These are phyloP conservation scores for Spicauda simplicius DNA, from an alignment of 2,888 invertebrate genomes.

Conservation along the genomic window DNA sequence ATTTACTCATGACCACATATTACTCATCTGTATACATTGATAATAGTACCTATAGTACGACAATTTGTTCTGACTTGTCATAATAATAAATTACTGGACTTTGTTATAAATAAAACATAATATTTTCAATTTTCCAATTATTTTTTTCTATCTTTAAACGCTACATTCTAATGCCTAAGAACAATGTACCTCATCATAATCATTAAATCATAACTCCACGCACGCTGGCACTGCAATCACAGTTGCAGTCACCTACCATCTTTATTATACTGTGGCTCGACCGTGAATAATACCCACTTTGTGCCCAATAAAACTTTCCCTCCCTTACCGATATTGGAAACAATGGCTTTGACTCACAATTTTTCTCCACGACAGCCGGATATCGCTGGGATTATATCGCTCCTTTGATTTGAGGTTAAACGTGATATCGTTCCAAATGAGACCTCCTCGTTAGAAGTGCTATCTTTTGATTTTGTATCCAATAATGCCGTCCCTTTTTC, in stretches of 20 bases:
- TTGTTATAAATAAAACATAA: too few species aligned
- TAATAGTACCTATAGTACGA: too few species aligned
- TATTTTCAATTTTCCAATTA: too few species aligned
- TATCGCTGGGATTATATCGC: constrained; percentile 71
- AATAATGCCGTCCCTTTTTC: constrained; percentile 31
- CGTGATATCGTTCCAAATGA: constrained; percentile 75
- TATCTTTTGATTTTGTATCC: constrained; percentile 34
- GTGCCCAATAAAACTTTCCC: constrained; percentile 81
- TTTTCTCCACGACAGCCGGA: constrained; percentile 64
- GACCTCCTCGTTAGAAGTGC: constrained; percentile 43
- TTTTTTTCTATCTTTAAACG: too few species aligned
- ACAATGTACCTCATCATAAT: too few species aligned
- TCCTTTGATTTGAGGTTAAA: constrained; percentile 77
- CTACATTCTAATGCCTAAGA: too few species aligned
- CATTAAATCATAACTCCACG: too few species aligned
- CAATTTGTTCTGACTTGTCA: too few species aligned
- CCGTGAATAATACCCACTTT: constrained; percentile 82
- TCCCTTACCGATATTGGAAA: constrained; percentile 77
- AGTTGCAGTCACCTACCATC: not conserved
- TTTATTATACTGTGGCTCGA: constrained; percentile 54
- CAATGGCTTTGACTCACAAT: constrained; percentile 80
- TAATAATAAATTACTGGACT: too few species aligned
- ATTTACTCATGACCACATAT: too few species aligned
- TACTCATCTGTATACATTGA: too few species aligned
- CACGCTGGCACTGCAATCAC: too few species aligned